These are phyloP conservation scores for Phaenicophaeus curvirostris DNA, from an alignment of 2,797 vertebrate genomes.

Conservation along the genomic window DNA sequence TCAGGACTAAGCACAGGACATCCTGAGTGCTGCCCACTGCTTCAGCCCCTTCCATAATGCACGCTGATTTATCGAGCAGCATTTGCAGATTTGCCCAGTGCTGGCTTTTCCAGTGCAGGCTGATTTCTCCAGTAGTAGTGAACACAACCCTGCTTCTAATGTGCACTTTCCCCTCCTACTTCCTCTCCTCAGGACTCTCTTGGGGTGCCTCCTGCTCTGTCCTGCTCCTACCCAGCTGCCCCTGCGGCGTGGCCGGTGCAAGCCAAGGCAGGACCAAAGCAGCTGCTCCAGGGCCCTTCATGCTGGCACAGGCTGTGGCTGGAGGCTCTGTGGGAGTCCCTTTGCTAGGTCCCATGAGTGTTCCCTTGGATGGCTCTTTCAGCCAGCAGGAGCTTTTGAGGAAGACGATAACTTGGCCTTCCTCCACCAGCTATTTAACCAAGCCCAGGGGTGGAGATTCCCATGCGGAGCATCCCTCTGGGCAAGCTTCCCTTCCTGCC, in stretches of 20 bases:
- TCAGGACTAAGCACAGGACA: neutral
- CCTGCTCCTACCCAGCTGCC: neutral
- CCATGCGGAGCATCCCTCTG: neutral
- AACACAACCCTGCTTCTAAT: neutral
- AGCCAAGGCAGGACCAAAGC: neutral
- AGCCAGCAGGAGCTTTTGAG: neutral
- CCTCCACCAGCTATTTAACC: neutral
- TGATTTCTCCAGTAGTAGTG: neutral
- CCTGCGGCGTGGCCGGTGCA: accelerated
- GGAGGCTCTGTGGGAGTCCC: neutral
- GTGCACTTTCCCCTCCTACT: neutral
- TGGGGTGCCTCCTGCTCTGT: neutral
- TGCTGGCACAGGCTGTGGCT: neutral
- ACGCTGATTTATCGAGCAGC: neutral
- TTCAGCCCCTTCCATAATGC: neutral
- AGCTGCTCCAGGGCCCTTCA: too few species aligned
- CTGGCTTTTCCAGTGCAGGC: neutral
- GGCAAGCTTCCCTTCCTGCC: neutral
- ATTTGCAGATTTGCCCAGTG: neutral
- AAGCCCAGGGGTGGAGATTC: neutral
- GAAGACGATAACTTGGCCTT: neutral
- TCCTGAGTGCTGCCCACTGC: neutral
- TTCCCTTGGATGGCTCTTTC: neutral
- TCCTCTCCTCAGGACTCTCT: neutral
- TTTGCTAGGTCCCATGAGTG: neutral